A percentile compares a stretch with the other conserved stretches of the same genome.
Evolutionary conservation across 2,888 invertebrate genomes (phyloP).

Genomic region (Brachypterus glaber): DNA sequence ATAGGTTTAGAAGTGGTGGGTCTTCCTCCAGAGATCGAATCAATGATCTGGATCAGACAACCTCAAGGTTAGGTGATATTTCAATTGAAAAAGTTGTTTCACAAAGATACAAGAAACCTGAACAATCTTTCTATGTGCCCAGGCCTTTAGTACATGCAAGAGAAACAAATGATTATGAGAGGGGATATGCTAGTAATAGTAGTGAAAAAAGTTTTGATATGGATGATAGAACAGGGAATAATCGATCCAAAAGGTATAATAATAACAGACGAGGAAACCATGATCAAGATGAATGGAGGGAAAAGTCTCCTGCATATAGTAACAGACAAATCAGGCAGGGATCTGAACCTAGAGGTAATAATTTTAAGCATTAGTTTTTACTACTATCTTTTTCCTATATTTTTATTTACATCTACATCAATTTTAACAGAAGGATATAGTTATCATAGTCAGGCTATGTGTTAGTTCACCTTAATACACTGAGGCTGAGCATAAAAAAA

Average conservation of each 20-base stretch:
- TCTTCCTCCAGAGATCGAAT: conserved; percentile 29
- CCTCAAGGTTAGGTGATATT: conserved; percentile 25
- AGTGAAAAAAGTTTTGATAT: conserved; percentile 17
- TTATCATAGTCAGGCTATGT: no score
- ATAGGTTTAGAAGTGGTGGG: conserved; percentile 27
- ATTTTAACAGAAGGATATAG: no score
- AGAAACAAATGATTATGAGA: conserved; percentile 15
- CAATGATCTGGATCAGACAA: conserved; percentile 25
- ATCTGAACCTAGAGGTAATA: conserved; percentile 52
- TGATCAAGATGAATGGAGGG: conserved; percentile 33
- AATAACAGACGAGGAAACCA: conserved; percentile 23
- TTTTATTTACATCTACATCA: no score
- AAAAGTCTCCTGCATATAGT: conserved; percentile 17
- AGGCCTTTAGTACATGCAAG: conserved; percentile 26
- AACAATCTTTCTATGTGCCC: conserved; percentile 46
- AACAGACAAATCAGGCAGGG: conserved; percentile 46
- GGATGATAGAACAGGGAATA: conserved; percentile 20
- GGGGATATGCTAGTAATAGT: conserved; percentile 12
- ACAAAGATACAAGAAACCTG: conserved; percentile 41
- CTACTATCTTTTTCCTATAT: no score
- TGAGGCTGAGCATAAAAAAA: no score
- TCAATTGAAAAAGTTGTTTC: conserved; percentile 17
- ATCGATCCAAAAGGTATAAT: conserved; percentile 26
- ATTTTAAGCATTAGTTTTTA: conserved; percentile 34
- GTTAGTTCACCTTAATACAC: no score